Base-by-base conservation (phyloP, 2,888 invertebrate genomes). In the Amphipyra berbera region DNA sequence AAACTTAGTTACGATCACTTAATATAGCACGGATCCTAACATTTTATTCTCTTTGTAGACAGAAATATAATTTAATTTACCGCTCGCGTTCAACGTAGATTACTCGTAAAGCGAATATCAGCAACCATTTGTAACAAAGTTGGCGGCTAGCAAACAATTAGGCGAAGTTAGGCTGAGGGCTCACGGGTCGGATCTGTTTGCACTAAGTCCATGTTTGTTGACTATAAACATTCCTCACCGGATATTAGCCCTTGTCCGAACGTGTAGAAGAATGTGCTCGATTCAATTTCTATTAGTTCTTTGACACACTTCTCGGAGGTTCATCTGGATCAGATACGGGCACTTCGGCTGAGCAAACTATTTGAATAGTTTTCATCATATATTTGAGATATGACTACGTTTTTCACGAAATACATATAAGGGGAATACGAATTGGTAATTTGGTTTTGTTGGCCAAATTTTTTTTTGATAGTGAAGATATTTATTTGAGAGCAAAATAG, bases 241-340 rank as follows among this genome's bases (percentile, higher is more conserved):
- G 94, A 94, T 93, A 93, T 94, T 92, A 92, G 88, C 83, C 84
- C 84, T 84, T 84, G 87, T 85, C 86, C 92, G 94, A 92, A 92
- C 88, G 89, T 86, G 84, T 86, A 86, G 82, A 86, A 85, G 85
- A 88, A 86, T 86, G 84, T 83, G 61, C 58, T 62, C 73, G 78
- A 80, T 79, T 84, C 79, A 80, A 79, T 81, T 80, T 80, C 78
- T 80, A 79, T 83, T 86, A 79, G 71, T 77, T 81, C 75, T 79
- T 79, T 79, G 73, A 75, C 73, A 61, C 70, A 70, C 57, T 69
- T 72, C 61, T 63, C 50, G 37, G 49, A 59, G 56, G 61, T 65
- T 60, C 62, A 55, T 58, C 37, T 62, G 41, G 50, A 37, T 68
- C 59, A 69, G 69, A 80, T 74, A 69, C 60, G 68, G 76, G 72